Base-by-base conservation (phyloP, 1,140 invertebrate genomes). In the Micrasema longulum region DNA sequence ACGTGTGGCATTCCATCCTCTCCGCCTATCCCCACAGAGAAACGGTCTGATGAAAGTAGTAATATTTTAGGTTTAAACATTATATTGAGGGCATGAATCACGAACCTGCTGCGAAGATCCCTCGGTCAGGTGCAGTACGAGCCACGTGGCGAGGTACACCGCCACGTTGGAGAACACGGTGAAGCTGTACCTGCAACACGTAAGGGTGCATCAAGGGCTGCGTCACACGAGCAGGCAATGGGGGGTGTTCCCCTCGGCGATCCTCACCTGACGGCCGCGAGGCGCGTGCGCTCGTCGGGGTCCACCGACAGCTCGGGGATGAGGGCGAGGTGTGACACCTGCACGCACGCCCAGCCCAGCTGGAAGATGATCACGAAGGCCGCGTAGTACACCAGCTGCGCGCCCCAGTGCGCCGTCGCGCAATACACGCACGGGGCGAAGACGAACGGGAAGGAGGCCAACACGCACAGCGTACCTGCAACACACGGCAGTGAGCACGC, bases 271-370 rank as follows among this genome's bases (percentile, higher is more conserved):
- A 94, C 88, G 14, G 95, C 92, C 68, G 95, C 94, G 1, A 98
- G 86, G 80, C 92, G 91, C 10, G 95, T 95, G 71, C 95, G 86
- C 77, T 96, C 91, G 75, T 92, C 88, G 77, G 93, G 88, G 77
- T 89, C 88, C 6, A 89, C 87, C 22, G 91, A 90, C 22, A 93
- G 81, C 79, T 93, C 91, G 11, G 92, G 89, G 74, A 94, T 91
- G 16, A 93, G 81, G 2, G 96, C 93, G 47, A 99, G 86, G 84
- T 99, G 97, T 20, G 95, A 95, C 77, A 98, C 97, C 87, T 99
- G 97, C 1, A 95, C 92, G 10, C 93, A 84, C 2, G 96, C 96
- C 97, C 97, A 98, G 18, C 97, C 97, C 83, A 98, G 95, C 89
- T 99, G 97, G 84, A 98, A 98, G 73, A 98, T 91, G 48, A 94